These are phyloP conservation scores for Troides helena DNA, from an alignment of 2,888 invertebrate species.

Conservation along the genomic window DNA sequence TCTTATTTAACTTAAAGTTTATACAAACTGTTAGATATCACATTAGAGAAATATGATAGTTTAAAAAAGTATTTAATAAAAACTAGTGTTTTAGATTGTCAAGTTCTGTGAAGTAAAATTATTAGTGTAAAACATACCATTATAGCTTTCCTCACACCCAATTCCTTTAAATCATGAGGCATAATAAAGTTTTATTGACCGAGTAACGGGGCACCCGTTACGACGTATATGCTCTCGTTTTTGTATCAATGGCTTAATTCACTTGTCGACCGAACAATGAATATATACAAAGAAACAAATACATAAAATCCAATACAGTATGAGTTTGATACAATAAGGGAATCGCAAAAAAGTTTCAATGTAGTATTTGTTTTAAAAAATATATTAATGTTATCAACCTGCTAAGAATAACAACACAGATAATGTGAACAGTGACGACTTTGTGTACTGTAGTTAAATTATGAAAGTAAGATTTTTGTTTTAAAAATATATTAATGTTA, in stretches of 20 bases:
- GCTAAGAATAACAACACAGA: not conserved
- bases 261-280: not conserved
- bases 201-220: conserved; percentile 52
- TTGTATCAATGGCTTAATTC: not conserved
- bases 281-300: not conserved
- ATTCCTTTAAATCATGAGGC: conserved; percentile 75
- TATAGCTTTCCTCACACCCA: conserved; percentile 71
- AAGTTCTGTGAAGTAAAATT: not conserved
- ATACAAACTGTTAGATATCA: no score
- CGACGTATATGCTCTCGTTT: conserved; percentile 21
- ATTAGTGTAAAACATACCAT: conserved; percentile 56
- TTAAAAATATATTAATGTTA: no score
- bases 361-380: no score
- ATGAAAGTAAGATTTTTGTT: no score
- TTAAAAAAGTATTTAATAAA: no score
- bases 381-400: not conserved
- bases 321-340: not conserved
- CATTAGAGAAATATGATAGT: no score
- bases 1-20: no score
- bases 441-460: no score
- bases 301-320: not conserved
- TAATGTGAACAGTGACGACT: no score
- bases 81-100: no score
- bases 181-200: conserved; percentile 54
- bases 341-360: not conserved